These are phyloP conservation scores for Toxotes chatareus DNA, from an alignment of 2,113 vertebrate genomes.

Conservation along the genomic window DNA sequence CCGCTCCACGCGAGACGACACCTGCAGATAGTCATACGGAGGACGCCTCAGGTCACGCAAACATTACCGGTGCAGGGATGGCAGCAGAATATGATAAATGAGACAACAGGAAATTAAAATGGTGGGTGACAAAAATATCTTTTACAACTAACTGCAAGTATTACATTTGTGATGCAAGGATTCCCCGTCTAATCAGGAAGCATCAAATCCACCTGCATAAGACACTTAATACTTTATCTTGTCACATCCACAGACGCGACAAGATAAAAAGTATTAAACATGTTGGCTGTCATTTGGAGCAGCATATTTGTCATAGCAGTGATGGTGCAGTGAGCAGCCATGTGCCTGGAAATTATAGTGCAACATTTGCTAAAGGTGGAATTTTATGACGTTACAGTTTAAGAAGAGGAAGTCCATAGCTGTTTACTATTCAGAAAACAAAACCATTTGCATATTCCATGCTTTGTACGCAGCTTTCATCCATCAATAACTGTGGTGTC, in stretches of 20 bases:
- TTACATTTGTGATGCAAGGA: slow-evolving; percentile 1
- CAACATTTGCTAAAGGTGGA: slow-evolving; percentile 38
- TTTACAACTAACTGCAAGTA: slow-evolving; percentile 9
- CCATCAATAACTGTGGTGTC: slow-evolving; percentile 20
- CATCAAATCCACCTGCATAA: slow-evolving; percentile 27
- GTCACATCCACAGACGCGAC: slow-evolving; percentile 19
- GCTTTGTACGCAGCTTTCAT: slow-evolving; percentile 25
- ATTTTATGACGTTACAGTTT: slow-evolving; percentile 3
- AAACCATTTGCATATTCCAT: slow-evolving; percentile 23
- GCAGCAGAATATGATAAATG: slow-evolving; percentile 40
- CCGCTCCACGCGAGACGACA: slow-evolving; percentile 89
- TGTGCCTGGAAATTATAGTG: slow-evolving; percentile 30
- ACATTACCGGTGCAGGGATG: neutral
- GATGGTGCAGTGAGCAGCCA: slow-evolving; percentile 13
- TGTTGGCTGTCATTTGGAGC: slow-evolving; percentile 33
- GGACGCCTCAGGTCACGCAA: slow-evolving; percentile 38
- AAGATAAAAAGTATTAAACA: slow-evolving; percentile 64
- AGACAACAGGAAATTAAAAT: slow-evolving; percentile 65
- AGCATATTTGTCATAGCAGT: slow-evolving; percentile 33
- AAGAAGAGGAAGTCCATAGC: slow-evolving; percentile 4
- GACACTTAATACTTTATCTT: slow-evolving; percentile 65
- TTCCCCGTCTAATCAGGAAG: slow-evolving; percentile 48
- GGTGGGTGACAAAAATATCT: slow-evolving; percentile 36
- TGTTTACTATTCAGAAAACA: slow-evolving; percentile 13
- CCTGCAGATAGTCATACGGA: slow-evolving; percentile 78